Percentiles rank a stretch among this genome's conserved stretches.
Evolutionary conservation across 2,113 vertebrate genomes (phyloP).

Genomic region (Plecotus auritus): DNA sequence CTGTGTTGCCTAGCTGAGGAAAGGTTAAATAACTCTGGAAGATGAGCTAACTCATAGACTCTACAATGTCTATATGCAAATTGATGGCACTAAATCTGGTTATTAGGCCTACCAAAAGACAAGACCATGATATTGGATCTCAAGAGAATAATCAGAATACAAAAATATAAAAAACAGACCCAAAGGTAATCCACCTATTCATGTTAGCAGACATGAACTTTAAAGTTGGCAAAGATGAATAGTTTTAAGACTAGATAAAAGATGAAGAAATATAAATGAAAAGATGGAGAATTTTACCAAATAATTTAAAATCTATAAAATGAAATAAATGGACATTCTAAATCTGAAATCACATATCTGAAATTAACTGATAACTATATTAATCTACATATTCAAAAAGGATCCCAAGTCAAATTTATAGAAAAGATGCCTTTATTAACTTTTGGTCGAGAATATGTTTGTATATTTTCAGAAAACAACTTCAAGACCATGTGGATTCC

Average conservation of each 20-base stretch:
- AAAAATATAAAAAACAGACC: neutral
- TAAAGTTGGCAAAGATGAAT: slow-evolving; percentile 4
- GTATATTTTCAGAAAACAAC: no score
- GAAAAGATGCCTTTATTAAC: no score
- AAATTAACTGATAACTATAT: slow-evolving; percentile 13
- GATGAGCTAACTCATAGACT: neutral
- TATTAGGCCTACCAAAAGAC: neutral
- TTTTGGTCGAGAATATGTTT: no score
- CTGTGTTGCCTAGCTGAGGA: neutral
- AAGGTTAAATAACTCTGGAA: neutral
- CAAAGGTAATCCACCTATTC: neutral
- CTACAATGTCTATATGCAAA: neutral
- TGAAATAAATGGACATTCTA: neutral
- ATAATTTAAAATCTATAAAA: neutral
- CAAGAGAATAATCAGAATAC: neutral
- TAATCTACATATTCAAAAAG: neutral
- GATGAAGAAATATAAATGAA: neutral
- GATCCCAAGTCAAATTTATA: no score
- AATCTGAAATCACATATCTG: neutral
- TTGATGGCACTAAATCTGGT: neutral
- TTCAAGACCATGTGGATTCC: no score
- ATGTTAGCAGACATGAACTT: neutral
- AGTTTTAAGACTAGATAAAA: neutral
- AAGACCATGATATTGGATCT: neutral
- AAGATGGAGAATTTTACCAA: neutral